Evolutionary conservation across 1,140 invertebrate genomes (phyloP).

Genomic region (Pseudoatta argentina): DNA sequence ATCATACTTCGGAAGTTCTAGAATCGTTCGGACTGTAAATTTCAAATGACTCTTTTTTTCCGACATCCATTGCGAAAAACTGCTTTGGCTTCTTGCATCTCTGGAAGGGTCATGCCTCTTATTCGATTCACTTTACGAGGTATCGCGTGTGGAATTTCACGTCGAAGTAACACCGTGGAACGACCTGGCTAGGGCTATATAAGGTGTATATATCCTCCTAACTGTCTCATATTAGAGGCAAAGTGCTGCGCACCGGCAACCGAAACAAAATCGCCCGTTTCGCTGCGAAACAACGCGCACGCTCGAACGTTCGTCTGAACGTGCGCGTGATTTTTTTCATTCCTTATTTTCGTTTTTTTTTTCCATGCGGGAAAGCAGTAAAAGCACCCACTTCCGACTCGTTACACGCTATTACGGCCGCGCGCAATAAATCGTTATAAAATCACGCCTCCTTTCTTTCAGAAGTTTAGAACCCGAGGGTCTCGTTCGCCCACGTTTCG

Average conservation of each 20-base stretch:
- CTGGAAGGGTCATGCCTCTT: slow-evolving; percentile 18
- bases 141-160: slow-evolving; percentile 54
- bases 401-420: slow-evolving; percentile 59
- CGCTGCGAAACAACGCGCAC: slow-evolving; percentile 31
- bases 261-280: slow-evolving; percentile 57
- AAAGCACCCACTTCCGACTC: slow-evolving; percentile 52
- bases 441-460: slow-evolving; percentile 66
- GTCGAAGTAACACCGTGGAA: slow-evolving; percentile 44
- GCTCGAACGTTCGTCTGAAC: not conserved
- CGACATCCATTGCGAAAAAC: not conserved
- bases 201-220: slow-evolving; percentile 52
- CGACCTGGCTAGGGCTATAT: slow-evolving; percentile 32
- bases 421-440: slow-evolving; percentile 66
- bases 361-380: slow-evolving; percentile 30
- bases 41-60: not conserved
- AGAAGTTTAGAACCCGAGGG: slow-evolving; percentile 53
- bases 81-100: not conserved
- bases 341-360: not conserved
- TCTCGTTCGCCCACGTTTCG: slow-evolving; percentile 60
- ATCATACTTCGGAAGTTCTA: not conserved
- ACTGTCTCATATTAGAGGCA: slow-evolving; percentile 57
- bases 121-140: slow-evolving; percentile 57
- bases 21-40: not conserved
- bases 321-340: not conserved
- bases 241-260: slow-evolving; percentile 49